phyloP scores from a whole-genome alignment of 37 sponge, comb jelly and placozoan genomes.

The Crambe crambe region DNA sequence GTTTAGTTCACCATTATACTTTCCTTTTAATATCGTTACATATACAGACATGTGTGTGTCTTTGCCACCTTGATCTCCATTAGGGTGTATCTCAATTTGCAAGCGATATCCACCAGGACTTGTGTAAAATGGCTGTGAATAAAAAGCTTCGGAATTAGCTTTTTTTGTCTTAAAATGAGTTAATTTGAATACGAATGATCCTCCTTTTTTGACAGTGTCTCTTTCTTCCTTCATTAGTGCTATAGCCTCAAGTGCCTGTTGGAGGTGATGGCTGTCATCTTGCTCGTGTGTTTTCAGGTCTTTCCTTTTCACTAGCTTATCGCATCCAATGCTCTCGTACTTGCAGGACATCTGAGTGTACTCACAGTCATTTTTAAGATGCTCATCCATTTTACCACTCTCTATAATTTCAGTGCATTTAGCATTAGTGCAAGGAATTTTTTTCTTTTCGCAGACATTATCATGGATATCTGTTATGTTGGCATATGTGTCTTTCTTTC shows the following conservation, averaged over 20 bases:
- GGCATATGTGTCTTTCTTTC: too few species aligned
- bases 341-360: slow-evolving; percentile 8
- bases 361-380: background rate
- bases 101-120: slow-evolving; percentile 25
- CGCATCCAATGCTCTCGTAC: slow-evolving; percentile 24
- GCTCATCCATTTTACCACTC: background rate
- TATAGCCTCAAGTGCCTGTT: background rate
- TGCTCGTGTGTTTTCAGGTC: slow-evolving; percentile 15
- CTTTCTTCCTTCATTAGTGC: too few species aligned
- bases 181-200: background rate
- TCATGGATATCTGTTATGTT: too few species aligned
- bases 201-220: background rate
- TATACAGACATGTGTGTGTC: too few species aligned
- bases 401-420: background rate
- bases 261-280: background rate
- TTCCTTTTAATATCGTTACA: slow-evolving; percentile 16
- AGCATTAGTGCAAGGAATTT: slow-evolving; percentile 21
- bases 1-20: slow-evolving; percentile 20
- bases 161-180: background rate
- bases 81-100: slow-evolving; percentile 8
- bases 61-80: slow-evolving; percentile 14
- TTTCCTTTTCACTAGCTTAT: background rate
- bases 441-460: too few species aligned
- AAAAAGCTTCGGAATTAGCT: background rate
- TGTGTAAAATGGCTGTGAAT: slow-evolving; percentile 17